Evolutionary conservation across 2,797 vertebrate species (phyloP).

Genomic region (Girardinus metallicus): DNA sequence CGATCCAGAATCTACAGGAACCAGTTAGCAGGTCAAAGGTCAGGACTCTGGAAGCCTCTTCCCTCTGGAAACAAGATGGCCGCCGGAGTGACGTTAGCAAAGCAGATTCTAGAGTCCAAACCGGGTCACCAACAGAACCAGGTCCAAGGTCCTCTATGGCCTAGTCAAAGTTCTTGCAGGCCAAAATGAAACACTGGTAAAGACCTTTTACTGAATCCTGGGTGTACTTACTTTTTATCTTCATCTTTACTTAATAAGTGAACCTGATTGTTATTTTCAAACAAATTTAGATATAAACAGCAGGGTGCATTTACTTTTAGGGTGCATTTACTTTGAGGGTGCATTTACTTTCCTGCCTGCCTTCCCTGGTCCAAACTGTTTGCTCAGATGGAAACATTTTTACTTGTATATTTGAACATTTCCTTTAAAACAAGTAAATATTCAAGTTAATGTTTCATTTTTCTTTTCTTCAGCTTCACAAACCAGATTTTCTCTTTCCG

Average conservation of each 20-base stretch:
- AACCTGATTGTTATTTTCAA: not conserved
- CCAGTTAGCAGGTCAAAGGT: not conserved
- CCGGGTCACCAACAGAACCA: not conserved
- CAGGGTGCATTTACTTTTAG: not conserved
- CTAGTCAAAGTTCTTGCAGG: not conserved
- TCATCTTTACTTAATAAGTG: not conserved
- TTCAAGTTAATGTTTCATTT: not conserved
- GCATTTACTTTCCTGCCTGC: too few species aligned
- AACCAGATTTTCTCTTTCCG: not conserved
- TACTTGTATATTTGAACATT: too few species aligned
- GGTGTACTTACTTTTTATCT: not conserved
- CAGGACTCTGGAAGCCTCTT: not conserved
- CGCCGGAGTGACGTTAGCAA: too few species aligned
- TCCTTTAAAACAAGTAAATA: not conserved
- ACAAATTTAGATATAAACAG: not conserved
- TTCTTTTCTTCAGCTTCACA: not conserved
- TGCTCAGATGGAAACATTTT: too few species aligned
- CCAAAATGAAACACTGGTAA: not conserved
- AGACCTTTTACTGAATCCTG: not conserved
- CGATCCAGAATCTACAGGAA: not conserved
- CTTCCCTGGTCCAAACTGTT: too few species aligned
- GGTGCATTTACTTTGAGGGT: too few species aligned
- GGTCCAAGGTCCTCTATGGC: not conserved
- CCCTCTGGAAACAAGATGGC: too few species aligned
- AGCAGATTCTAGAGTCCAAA: not conserved